These are phyloP conservation scores for Agapetus fuscipes DNA, from an alignment of 2,888 invertebrate species.

Conservation along the genomic window DNA sequence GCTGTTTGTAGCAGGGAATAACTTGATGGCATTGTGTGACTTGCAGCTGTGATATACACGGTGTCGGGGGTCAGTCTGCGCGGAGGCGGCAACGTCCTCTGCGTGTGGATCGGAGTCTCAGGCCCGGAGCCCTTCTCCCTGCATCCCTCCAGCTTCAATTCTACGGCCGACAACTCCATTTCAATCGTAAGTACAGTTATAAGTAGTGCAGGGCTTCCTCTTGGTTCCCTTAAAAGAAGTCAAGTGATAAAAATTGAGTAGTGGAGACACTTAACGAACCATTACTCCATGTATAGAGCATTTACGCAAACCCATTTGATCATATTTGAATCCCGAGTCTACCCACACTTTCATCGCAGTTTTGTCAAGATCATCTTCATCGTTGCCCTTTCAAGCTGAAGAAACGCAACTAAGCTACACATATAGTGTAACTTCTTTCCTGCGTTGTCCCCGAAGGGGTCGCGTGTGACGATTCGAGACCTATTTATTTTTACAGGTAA, in stretches of 20 bases:
- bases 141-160: slow-evolving; percentile 39
- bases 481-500: too few species aligned
- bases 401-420: too few species aligned
- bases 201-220: too few species aligned
- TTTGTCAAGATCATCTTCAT: too few species aligned
- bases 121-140: slow-evolving; percentile 34
- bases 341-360: too few species aligned
- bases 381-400: too few species aligned
- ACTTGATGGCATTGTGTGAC: slow-evolving; percentile 1
- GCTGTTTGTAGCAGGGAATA: too few species aligned
- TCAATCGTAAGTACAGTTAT: slow-evolving; percentile 29
- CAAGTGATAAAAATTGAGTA: not conserved
- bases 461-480: too few species aligned
- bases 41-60: slow-evolving; percentile 41
- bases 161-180: slow-evolving; percentile 41
- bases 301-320: too few species aligned
- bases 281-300: not conserved
- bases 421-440: too few species aligned
- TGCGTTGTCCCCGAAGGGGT: too few species aligned
- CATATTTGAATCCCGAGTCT: too few species aligned
- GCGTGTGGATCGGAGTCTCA: slow-evolving; percentile 51
- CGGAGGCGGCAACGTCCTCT: slow-evolving; percentile 44
- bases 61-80: slow-evolving; percentile 43
- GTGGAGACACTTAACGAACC: not conserved
- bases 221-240: not conserved